Conservation (phyloP, 2,797 vertebrate genomes). For the Oophaga sylvatica region DNA sequence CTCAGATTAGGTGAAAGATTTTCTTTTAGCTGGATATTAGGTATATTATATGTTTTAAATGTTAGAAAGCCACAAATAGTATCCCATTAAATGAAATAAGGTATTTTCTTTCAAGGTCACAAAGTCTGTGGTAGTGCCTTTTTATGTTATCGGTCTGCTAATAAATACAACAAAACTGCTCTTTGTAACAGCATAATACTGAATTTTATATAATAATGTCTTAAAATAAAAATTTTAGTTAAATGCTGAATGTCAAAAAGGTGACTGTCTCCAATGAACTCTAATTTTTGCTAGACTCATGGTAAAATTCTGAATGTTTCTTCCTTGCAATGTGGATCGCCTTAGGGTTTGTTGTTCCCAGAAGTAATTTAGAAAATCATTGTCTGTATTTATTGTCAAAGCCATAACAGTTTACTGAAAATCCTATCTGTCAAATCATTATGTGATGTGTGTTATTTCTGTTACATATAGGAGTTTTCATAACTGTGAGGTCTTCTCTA, state of each 20-base stretch:
- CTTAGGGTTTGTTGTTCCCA: constrained; percentile 39
- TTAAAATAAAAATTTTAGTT: constrained; percentile 34
- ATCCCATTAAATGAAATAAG: background rate
- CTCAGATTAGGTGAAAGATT: too few species aligned
- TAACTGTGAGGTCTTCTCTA: background rate
- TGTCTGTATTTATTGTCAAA: constrained; percentile 29
- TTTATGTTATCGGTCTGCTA: background rate
- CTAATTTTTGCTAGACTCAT: constrained; percentile 24
- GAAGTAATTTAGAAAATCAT: constrained; percentile 34
- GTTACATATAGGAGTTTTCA: background rate
- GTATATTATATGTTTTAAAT: background rate
- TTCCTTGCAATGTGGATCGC: constrained; percentile 18
- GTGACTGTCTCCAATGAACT: constrained; percentile 11
- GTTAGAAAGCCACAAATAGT: background rate
- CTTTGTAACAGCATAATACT: constrained; percentile 6
- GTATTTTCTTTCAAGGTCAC: background rate
- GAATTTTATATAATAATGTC: background rate
- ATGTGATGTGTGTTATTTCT: constrained; percentile 5
- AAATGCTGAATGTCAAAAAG: constrained; percentile 45
- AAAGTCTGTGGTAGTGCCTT: background rate
- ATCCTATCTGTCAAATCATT: constrained; percentile 9
- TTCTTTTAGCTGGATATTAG: background rate
- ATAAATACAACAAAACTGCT: background rate
- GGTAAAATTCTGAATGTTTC: constrained; percentile 22
- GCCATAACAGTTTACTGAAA: constrained; percentile 34